These are phyloP conservation scores for Epizoanthus illoricatus DNA, from an alignment of 92 coral and sea anemone species.

Conservation along the genomic window DNA sequence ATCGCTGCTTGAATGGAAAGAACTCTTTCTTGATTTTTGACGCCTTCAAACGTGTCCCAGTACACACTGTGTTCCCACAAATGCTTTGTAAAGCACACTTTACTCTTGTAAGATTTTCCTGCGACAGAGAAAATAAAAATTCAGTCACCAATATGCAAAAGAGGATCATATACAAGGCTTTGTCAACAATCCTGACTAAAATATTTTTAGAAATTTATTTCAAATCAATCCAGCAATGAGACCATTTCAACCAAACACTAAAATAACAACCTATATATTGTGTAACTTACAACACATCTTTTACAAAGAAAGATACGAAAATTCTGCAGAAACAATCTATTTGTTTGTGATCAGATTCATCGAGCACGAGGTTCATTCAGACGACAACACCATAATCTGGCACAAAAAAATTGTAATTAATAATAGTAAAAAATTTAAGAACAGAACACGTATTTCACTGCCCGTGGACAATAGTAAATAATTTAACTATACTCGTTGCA, in stretches of 20 bases:
- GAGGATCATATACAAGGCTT: constrained; percentile 7
- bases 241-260: not conserved
- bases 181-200: constrained; percentile 30
- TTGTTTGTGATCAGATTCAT: not conserved
- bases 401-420: constrained; percentile 3
- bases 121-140: constrained; percentile 34
- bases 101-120: constrained; percentile 97
- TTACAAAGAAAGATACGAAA: not conserved
- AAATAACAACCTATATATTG: constrained; percentile 9
- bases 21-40: constrained; percentile 97
- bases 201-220: constrained; percentile 37
- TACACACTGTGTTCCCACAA: constrained; percentile 97
- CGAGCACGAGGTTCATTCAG: constrained; percentile 22
- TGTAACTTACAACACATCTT: not conserved
- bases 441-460: not conserved
- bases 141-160: constrained; percentile 29
- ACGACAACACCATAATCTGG: not conserved
- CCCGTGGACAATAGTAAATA: not conserved
- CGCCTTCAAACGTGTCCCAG: constrained; percentile 98
- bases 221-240: constrained; percentile 22
- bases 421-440: constrained; percentile 14
- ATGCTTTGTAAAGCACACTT: constrained; percentile 98
- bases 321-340: not conserved
- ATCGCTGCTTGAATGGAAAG: constrained; percentile 98
- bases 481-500: not conserved